A percentile compares a stretch with the other conserved stretches of the same genome.
Conservation (phyloP, 2,797 vertebrate genomes). For the Amniataba percoides region DNA sequence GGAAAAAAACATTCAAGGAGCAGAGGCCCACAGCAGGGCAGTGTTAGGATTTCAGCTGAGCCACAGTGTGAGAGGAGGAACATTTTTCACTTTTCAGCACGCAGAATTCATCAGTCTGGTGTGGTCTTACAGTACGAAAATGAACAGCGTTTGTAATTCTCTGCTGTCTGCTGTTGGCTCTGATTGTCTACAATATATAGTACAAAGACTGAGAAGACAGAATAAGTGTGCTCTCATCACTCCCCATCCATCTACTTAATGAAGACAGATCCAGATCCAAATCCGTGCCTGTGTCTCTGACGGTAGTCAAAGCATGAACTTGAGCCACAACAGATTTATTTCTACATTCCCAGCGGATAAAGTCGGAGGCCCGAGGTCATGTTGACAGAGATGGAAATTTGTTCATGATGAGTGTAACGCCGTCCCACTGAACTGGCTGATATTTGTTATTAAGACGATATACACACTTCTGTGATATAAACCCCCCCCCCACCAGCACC, state of each 20-base stretch:
- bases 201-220: not conserved
- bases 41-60: slow-evolving; percentile 36
- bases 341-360: slow-evolving; percentile 47
- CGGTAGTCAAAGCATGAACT: not conserved
- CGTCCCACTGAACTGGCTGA: slow-evolving; percentile 32
- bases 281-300: slow-evolving; percentile 17
- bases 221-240: slow-evolving; percentile 14
- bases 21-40: slow-evolving; percentile 43
- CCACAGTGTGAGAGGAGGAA: slow-evolving; percentile 23
- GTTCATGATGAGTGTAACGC: slow-evolving; percentile 37
- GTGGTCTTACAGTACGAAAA: not conserved
- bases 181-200: not conserved
- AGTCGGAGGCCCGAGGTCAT: slow-evolving; percentile 47
- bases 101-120: slow-evolving; percentile 24
- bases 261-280: slow-evolving; percentile 28
- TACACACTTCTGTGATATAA: slow-evolving; percentile 38
- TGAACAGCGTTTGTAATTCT: not conserved
- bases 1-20: slow-evolving; percentile 31
- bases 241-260: not conserved
- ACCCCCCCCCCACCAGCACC: not conserved
- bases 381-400: slow-evolving; percentile 57
- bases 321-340: slow-evolving; percentile 30
- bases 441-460: slow-evolving; percentile 52
- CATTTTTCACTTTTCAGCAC: slow-evolving; percentile 13
- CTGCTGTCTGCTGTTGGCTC: not conserved